Evolutionary conservation across 2,797 vertebrate genomes (phyloP).

Genomic region (Telmatherina bonti): DNA sequence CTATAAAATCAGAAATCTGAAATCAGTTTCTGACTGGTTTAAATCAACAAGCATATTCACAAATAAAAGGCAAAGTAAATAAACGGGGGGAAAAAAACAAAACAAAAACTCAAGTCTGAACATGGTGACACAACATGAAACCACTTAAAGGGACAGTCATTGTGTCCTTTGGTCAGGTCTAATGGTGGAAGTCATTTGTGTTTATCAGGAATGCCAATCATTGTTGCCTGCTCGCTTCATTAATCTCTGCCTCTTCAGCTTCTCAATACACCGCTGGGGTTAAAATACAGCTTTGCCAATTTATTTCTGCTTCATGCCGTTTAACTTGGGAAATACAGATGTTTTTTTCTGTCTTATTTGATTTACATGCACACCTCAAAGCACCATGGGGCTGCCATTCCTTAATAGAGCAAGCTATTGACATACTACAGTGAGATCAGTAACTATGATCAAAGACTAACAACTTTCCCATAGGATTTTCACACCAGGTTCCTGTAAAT

Average conservation of each 20-base stretch:
- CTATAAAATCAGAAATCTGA: background rate
- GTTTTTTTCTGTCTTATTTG: background rate
- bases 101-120: conserved; percentile 32
- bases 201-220: conserved; percentile 53
- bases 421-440: background rate
- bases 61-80: conserved; percentile 18
- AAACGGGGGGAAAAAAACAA: conserved; percentile 45
- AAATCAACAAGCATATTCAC: conserved; percentile 48
- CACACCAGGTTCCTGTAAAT: conserved; percentile 11
- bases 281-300: conserved; percentile 2
- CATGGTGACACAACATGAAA: conserved; percentile 36
- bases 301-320: conserved; percentile 7
- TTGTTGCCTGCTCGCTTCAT: conserved; percentile 75
- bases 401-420: conserved; percentile 2
- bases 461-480: background rate
- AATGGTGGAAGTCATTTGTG: conserved; percentile 50
- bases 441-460: background rate
- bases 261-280: conserved; percentile 33
- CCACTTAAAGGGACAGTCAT: conserved; percentile 34
- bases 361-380: conserved; percentile 1
- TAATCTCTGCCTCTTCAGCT: conserved; percentile 64
- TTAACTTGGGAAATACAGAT: conserved; percentile 11
- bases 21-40: conserved; percentile 17
- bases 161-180: conserved; percentile 62
- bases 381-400: background rate